Evolutionary conservation across 2,113 vertebrate genomes (phyloP), one percentile per base, ranked within the genome.

Genomic region (Tapirus terrestris): DNA sequence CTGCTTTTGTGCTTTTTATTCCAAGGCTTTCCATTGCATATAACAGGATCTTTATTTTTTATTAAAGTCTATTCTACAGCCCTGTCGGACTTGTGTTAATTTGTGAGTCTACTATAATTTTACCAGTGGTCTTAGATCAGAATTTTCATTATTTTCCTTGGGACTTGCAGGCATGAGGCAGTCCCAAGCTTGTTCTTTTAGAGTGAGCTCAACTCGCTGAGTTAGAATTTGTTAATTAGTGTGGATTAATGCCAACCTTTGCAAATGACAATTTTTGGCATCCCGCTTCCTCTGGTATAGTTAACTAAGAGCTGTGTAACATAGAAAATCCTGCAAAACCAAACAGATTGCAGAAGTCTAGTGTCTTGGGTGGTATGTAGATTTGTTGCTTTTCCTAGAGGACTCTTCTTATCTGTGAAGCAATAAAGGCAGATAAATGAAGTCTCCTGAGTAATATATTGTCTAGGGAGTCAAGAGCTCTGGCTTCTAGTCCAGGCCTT

Each of bases 321-420:
- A 51, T 0, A 6, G 5, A 67, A 97, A 90, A 97, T 98, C 39
- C 67, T 97, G 81, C 17, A 97, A 95, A 98, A 96, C 27, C 61
- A 97, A 97, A 97, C 93, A 96, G 92, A 96, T 98, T 98, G 88
- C 83, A 89, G 48, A 68, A 94, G 94, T 91, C 93, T 97, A 95
- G 72, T 29, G 91, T 92, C 97, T 96, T 6, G 67, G 72, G 79
- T 31, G 8, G 67, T 97, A 70, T 90, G 76, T 94, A 96, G 84
- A 96, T 98, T 96, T 98, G 70, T 91, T 87, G 33, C 5, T 70
- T 84, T 77, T 72, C 85, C 96, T 93, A 48, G 58, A 97, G 85
- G 94, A 82, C 12, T 96, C 85, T 58, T 85, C 95, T 91, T 81
- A 80, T 94, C 68, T 94, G 56, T 95, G 75, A 97, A 92, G 29